Conservation (phyloP, 2,797 vertebrate species). For the Alauda arvensis region DNA sequence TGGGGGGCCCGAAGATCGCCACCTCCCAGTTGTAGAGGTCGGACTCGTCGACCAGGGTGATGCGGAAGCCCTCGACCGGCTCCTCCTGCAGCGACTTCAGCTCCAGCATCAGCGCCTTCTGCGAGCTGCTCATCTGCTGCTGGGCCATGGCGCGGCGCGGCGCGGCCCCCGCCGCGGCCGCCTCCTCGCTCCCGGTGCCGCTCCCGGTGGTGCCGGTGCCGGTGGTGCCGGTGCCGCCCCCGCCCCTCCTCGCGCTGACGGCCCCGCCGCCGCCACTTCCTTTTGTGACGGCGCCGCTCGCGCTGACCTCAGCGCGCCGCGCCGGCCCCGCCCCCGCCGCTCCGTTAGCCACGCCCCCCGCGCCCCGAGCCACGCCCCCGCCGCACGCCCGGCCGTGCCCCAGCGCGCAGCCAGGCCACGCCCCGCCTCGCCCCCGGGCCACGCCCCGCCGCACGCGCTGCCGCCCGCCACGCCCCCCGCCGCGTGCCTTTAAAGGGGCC, state of each 20-base stretch:
- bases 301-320: conserved; percentile 22
- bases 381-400: neutral
- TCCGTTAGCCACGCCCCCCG: neutral
- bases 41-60: conserved; percentile 91
- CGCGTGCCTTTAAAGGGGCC: neutral
- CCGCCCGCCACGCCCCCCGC: neutral
- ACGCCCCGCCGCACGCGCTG: neutral
- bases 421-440: neutral
- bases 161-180: neutral
- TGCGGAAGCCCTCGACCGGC: conserved; percentile 92
- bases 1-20: conserved; percentile 93
- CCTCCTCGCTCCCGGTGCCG: neutral
- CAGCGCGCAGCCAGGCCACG: neutral
- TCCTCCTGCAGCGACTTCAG: conserved; percentile 94
- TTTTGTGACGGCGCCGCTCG: conserved; percentile 18
- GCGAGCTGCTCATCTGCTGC: conserved; percentile 93
- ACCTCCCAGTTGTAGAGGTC: conserved; percentile 76
- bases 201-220: neutral
- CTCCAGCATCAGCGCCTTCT: conserved; percentile 93
- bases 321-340: neutral
- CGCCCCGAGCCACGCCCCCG: neutral
- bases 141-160: conserved; percentile 82
- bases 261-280: neutral
- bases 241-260: too few relatives aligned
- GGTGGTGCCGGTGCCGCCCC: neutral